Base-by-base conservation (phyloP, 2,797 vertebrate species). In the Cyclura pinguis region DNA sequence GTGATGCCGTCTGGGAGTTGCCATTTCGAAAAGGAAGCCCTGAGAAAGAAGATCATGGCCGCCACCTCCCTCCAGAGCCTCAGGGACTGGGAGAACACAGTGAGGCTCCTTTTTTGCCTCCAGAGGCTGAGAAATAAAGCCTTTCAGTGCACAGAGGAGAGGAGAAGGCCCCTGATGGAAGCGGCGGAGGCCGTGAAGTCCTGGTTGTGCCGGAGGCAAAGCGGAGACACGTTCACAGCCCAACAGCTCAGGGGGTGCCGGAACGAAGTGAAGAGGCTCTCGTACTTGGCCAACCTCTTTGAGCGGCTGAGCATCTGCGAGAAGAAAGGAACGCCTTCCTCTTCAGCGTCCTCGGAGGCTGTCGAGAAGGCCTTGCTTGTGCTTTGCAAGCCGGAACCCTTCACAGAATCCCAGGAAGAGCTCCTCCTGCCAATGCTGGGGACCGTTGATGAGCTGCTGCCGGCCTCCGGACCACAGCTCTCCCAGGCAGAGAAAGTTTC, bases 261-360 rank as follows among this genome's bases (percentile, higher is more conserved):
- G 69, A 6, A 64, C 0, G 80, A 89, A 80, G 12, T 83, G 52
- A 76, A 32, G 72, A 55, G 90, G 72, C 38, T 91, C 16, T 91
- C 90, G 0, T 91, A 88, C 86, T 42, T 64, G 72, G 80, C 78
- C 35, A 84, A 88, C 24, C 0, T 88, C 72, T 67, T 84, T 5
- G 42, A 78, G 59, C 73, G 73, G 42, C 72, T 84, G 57, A 84
- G 47, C 35, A 14, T 52, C 57, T 42, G 62, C 1, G 69, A 87
- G 32, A 50, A 12, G 2, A n/a, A 5, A 5, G 5, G 3, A 0
- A 2, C 1, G 1, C 24, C 18, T 8, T 14, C 12, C 1, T 77
- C n/a, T 1, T 1, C 69, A 0, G 16, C 16, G 14, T 22, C 64
- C 16, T 0, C 1, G n/a, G 74, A 2, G 0, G 22, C 57, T 0